These are phyloP conservation scores for Mayetiola destructor DNA, from an alignment of 2,888 invertebrate species.

Conservation along the genomic window DNA sequence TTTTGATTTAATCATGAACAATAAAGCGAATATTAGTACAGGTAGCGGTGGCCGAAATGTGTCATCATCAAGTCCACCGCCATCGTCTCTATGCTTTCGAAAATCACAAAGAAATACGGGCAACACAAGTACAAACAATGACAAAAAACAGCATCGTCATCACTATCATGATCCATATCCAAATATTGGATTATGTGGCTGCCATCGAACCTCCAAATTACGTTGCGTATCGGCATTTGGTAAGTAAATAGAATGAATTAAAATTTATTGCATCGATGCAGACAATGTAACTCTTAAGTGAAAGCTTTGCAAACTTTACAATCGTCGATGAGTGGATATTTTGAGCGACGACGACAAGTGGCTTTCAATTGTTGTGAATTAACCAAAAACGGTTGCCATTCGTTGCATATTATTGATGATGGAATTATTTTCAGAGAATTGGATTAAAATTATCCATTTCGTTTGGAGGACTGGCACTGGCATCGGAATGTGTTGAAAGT, in stretches of 20 bases:
- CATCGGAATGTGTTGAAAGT: too few species aligned
- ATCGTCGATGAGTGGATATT: too few species aligned
- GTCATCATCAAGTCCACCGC: slow-evolving; percentile 19
- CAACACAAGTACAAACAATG: slow-evolving; percentile 17
- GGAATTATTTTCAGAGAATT: too few species aligned
- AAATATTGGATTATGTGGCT: slow-evolving; percentile 30
- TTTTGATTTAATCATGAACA: too few species aligned
- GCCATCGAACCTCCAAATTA: slow-evolving; percentile 34
- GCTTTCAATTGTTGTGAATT: not conserved
- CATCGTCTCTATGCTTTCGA: slow-evolving; percentile 25
- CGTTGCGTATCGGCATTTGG: slow-evolving; percentile 36
- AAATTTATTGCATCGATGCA: not conserved
- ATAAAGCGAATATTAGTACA: not conserved
- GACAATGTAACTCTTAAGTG: not conserved
- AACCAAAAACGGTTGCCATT: too few species aligned
- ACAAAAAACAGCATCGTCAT: slow-evolving; percentile 16
- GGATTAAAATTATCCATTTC: too few species aligned
- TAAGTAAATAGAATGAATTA: slow-evolving; percentile 21
- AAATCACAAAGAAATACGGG: slow-evolving; percentile 21
- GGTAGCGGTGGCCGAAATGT: not conserved
- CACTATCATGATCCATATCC: slow-evolving; percentile 21
- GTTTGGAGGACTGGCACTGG: too few species aligned
- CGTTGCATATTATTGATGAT: too few species aligned
- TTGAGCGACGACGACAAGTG: not conserved
- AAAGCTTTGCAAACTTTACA: not conserved